phyloP scores from a whole-genome alignment of 2,113 vertebrate species.

The Dryoscopus gambensis region DNA sequence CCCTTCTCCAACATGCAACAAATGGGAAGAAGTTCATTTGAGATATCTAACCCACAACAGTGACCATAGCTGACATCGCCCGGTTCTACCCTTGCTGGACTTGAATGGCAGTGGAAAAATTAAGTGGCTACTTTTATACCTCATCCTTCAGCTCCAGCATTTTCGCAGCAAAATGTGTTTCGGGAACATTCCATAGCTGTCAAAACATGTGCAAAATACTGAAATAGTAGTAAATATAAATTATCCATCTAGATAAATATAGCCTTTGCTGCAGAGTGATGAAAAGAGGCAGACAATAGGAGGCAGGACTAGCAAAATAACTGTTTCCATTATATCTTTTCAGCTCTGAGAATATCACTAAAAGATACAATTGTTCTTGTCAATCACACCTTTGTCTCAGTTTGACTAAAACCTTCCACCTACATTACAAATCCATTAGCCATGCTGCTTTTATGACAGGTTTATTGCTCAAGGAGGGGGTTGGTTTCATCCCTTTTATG shows the following conservation, averaged over 20 bases:
- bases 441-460: not conserved
- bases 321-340: not conserved
- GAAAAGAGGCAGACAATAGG: not conserved
- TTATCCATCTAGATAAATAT: not conserved
- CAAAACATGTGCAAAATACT: not conserved
- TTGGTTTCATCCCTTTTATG: not conserved
- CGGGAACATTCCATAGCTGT: not conserved
- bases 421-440: conserved; percentile 53
- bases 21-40: not conserved
- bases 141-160: not conserved
- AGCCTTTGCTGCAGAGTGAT: not conserved
- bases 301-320: not conserved
- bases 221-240: conserved; percentile 17
- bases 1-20: not conserved
- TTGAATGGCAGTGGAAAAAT: not conserved
- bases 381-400: conserved; percentile 51
- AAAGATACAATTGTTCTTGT: conserved; percentile 49
- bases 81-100: not conserved
- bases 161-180: not conserved
- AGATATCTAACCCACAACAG: not conserved
- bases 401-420: conserved; percentile 48
- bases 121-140: not conserved
- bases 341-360: conserved; percentile 13
- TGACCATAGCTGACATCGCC: too few relatives aligned
- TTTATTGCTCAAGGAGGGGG: not conserved